Conservation (phyloP, 2,797 vertebrate species). For the Myiothlypis coronata region DNA sequence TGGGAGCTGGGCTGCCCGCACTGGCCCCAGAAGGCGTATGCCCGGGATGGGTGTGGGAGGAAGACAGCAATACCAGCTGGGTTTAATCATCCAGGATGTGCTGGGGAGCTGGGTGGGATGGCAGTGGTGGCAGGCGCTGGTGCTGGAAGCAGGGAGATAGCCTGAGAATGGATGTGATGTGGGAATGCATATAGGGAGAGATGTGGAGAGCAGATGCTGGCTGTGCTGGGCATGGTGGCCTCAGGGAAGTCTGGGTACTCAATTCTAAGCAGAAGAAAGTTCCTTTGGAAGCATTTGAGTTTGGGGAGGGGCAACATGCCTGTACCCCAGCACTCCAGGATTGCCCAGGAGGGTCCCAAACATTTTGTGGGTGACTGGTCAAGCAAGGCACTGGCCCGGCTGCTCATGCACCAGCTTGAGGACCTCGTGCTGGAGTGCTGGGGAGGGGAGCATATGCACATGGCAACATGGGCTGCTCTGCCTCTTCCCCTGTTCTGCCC, state of each 20-base stretch:
- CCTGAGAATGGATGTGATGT: not conserved
- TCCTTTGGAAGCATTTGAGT: not conserved
- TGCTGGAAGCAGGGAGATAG: not conserved
- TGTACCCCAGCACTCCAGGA: not conserved
- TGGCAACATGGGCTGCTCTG: not conserved
- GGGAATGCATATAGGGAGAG: not conserved
- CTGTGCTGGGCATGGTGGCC: not conserved
- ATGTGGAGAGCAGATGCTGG: not conserved
- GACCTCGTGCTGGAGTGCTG: not conserved
- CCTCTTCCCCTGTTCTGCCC: not conserved
- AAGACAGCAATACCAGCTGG: not conserved
- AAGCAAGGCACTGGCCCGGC: not conserved
- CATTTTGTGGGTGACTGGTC: not conserved
- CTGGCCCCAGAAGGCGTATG: slow-evolving; percentile 19
- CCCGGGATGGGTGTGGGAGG: slow-evolving; percentile 52
- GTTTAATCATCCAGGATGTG: slow-evolving; percentile 61
- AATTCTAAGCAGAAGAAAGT: not conserved
- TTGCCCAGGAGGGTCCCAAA: not conserved
- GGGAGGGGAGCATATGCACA: not conserved
- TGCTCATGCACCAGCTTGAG: not conserved
- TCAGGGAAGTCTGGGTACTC: not conserved
- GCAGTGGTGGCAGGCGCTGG: not conserved
- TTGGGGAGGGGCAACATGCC: not conserved
- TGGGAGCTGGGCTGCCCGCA: not conserved
- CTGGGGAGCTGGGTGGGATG: not conserved